Evolutionary conservation across 1,140 invertebrate species (phyloP).

Genomic region (Steinernema khuongi): DNA sequence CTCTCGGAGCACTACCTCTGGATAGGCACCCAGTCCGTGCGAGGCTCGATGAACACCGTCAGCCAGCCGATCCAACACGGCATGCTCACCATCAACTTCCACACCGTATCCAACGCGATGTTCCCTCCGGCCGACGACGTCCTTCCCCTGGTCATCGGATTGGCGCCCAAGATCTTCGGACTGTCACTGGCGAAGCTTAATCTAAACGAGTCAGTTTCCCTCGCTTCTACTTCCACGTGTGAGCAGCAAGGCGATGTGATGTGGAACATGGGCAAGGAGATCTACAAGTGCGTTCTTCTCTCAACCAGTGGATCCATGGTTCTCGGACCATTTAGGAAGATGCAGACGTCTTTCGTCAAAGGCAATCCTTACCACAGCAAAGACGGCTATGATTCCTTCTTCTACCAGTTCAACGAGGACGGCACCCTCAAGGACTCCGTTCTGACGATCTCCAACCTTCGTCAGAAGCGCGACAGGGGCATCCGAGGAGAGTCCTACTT

Average conservation of each 20-base stretch:
- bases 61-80: constrained; percentile 40
- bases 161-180: constrained; percentile 40
- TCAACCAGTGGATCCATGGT: not conserved
- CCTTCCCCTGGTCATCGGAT: constrained; percentile 47
- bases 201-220: constrained; percentile 25
- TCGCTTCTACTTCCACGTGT: constrained; percentile 48
- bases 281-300: constrained; percentile 41
- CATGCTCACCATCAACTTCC: constrained; percentile 54
- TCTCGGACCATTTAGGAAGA: constrained; percentile 31
- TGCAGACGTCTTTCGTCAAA: constrained; percentile 48
- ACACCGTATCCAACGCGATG: constrained; percentile 51
- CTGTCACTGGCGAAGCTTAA: constrained; percentile 32
- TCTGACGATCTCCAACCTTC: constrained; percentile 50
- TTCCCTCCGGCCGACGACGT: constrained; percentile 54
- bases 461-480: constrained; percentile 33
- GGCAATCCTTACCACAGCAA: constrained; percentile 53
- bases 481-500: constrained; percentile 23
- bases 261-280: constrained; percentile 44
- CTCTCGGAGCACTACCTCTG: constrained; percentile 49
- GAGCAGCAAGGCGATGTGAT: constrained; percentile 25
- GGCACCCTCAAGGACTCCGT: constrained; percentile 44
- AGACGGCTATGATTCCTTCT: constrained; percentile 55
- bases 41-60: constrained; percentile 43
- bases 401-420: constrained; percentile 49
- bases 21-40: constrained; percentile 57